Evolutionary conservation across 2,113 vertebrate species (phyloP).

Genomic region (Vanacampus margaritifer): DNA sequence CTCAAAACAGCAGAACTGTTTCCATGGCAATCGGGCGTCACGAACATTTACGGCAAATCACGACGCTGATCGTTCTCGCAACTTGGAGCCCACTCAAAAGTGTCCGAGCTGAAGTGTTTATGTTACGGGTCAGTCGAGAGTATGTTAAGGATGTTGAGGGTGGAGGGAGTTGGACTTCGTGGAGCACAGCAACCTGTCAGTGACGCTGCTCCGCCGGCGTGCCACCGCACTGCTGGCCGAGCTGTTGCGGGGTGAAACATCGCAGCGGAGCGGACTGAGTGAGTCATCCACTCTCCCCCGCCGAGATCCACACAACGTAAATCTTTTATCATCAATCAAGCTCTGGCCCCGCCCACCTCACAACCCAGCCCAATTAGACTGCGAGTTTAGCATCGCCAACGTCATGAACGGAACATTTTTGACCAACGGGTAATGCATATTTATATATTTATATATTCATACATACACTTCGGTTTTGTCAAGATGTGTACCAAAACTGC

Average conservation of each 20-base stretch:
- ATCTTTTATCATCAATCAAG: slow-evolving; percentile 61
- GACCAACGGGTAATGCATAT: background rate
- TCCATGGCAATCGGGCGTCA: slow-evolving; percentile 78
- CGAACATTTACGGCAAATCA: slow-evolving; percentile 63
- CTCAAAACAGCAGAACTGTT: slow-evolving; percentile 65
- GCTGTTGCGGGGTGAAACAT: slow-evolving; percentile 66
- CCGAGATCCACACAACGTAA: slow-evolving; percentile 53
- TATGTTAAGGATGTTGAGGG: slow-evolving; percentile 8
- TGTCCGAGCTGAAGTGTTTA: slow-evolving; percentile 8
- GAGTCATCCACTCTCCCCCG: slow-evolving; percentile 69
- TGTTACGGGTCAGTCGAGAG: background rate
- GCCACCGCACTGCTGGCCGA: slow-evolving; percentile 59
- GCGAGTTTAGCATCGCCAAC: background rate
- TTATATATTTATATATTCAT: no score
- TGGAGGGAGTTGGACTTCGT: slow-evolving; percentile 32
- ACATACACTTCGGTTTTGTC: no score
- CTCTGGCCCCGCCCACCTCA: slow-evolving; percentile 43
- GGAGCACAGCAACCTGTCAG: slow-evolving; percentile 24
- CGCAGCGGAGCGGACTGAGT: slow-evolving; percentile 67
- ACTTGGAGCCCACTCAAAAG: slow-evolving; percentile 19
- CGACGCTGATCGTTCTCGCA: slow-evolving; percentile 40
- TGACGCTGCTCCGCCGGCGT: slow-evolving; percentile 34
- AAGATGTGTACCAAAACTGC: no score
- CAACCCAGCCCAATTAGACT: background rate
- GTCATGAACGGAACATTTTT: background rate